Conservation (phyloP, 2,888 invertebrate genomes). For the Chromoteleia sp. region DNA sequence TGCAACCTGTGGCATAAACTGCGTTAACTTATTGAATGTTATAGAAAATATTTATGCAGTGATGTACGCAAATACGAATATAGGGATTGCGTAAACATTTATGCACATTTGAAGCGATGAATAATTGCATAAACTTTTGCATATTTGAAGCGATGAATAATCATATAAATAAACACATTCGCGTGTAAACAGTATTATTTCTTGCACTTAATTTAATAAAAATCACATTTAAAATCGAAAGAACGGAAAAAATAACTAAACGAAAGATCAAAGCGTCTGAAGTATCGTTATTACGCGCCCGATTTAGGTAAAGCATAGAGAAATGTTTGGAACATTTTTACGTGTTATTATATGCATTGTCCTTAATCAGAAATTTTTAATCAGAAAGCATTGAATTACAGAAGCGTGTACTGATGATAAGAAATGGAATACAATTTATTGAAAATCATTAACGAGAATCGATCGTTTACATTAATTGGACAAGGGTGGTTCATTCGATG, state of each 20-base stretch:
- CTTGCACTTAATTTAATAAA: neutral
- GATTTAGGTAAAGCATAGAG: conserved; percentile 1
- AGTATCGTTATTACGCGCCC: conserved; percentile 18
- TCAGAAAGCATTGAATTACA: conserved; percentile 40
- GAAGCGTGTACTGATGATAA: neutral
- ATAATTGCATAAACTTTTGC: conserved; percentile 36
- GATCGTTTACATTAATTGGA: conserved; percentile 23
- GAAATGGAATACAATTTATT: neutral
- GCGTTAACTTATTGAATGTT: neutral
- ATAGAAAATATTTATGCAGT: conserved; percentile 12
- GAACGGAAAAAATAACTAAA: neutral
- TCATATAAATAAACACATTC: conserved; percentile 13
- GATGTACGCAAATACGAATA: no score
- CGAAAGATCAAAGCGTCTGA: conserved; percentile 7
- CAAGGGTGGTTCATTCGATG: conserved; percentile 5
- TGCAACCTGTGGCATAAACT: no score
- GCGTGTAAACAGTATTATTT: conserved; percentile 1
- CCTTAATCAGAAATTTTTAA: conserved; percentile 38
- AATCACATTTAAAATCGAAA: neutral
- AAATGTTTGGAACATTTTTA: conserved; percentile 8
- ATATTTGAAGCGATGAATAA: conserved; percentile 6
- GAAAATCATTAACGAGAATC: conserved; percentile 14
- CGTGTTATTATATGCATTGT: conserved; percentile 2
- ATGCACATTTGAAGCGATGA: no score
- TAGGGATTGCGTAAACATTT: no score